These are phyloP conservation scores for Bursaphelenchus mucronatus DNA, from an alignment of 1,140 invertebrate genomes.

Conservation along the genomic window DNA sequence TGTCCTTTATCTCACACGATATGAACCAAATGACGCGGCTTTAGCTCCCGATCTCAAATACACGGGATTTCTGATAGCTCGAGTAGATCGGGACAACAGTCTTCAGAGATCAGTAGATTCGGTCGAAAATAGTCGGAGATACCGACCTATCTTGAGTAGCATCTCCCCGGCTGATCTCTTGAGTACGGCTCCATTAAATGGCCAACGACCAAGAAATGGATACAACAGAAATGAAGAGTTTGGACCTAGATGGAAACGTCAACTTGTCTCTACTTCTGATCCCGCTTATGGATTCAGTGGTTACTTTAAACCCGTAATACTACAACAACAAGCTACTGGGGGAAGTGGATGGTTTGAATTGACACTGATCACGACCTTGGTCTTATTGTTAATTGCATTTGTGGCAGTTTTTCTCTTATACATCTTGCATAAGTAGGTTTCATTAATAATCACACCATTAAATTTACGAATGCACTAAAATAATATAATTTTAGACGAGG, in stretches of 20 bases:
- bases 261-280: constrained; percentile 35
- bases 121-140: no score
- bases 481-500: constrained; percentile 30
- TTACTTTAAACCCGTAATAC: constrained; percentile 43
- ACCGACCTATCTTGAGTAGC: no score
- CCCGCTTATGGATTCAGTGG: constrained; percentile 33
- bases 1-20: constrained; percentile 52
- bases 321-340: constrained; percentile 15
- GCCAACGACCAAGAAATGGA: no score
- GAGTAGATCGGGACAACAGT: constrained; percentile 52
- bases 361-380: constrained; percentile 27
- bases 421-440: constrained; percentile 41
- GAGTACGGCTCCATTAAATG: no score
- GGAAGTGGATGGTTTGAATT: constrained; percentile 13
- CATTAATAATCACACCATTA: background rate
- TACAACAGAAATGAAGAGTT: no score
- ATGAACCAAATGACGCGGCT: constrained; percentile 51
- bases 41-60: constrained; percentile 53
- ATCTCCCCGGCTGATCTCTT: no score
- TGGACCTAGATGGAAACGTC: constrained; percentile 19
- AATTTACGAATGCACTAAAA: background rate
- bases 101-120: background rate
- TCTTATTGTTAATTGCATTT: constrained; percentile 36
- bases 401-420: constrained; percentile 32
- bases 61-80: constrained; percentile 57